These are phyloP conservation scores for Bolborhynchus lineola DNA, from an alignment of 2,113 vertebrate species.

Conservation along the genomic window DNA sequence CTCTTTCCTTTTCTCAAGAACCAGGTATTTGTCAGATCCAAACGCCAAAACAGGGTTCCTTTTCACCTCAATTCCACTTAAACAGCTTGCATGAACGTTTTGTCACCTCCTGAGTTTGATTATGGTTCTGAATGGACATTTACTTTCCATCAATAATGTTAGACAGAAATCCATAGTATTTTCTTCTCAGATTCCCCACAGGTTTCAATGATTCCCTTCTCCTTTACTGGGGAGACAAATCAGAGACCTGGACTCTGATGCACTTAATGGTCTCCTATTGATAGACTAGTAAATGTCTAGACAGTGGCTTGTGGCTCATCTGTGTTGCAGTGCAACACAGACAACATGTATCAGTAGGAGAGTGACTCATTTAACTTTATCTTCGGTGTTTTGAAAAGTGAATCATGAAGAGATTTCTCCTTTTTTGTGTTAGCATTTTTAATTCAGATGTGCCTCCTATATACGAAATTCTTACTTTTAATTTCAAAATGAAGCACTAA, in stretches of 20 bases:
- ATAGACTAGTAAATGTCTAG: conserved; percentile 4
- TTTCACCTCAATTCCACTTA: conserved; percentile 33
- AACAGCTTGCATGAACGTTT: neutral
- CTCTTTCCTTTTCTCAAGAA: neutral
- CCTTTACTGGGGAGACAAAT: conserved; percentile 40
- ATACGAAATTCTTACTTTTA: neutral
- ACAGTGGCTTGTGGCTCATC: neutral
- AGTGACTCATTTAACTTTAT: neutral
- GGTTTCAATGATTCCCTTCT: conserved; percentile 37
- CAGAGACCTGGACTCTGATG: neutral
- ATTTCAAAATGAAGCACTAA: neutral
- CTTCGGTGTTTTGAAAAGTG: neutral
- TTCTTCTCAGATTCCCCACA: conserved; percentile 49
- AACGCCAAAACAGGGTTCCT: neutral
- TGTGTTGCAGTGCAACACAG: neutral
- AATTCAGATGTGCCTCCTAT: neutral
- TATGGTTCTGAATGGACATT: conserved; percentile 23
- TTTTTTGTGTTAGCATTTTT: neutral
- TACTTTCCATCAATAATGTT: conserved; percentile 44
- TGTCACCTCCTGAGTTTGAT: conserved; percentile 31
- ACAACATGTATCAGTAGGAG: neutral
- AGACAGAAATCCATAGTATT: conserved; percentile 53
- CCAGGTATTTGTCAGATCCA: neutral
- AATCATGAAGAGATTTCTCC: neutral
- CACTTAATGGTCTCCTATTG: neutral